Conservation (phyloP, 2,888 invertebrate genomes). For the Chloroclystis v-ata region DNA sequence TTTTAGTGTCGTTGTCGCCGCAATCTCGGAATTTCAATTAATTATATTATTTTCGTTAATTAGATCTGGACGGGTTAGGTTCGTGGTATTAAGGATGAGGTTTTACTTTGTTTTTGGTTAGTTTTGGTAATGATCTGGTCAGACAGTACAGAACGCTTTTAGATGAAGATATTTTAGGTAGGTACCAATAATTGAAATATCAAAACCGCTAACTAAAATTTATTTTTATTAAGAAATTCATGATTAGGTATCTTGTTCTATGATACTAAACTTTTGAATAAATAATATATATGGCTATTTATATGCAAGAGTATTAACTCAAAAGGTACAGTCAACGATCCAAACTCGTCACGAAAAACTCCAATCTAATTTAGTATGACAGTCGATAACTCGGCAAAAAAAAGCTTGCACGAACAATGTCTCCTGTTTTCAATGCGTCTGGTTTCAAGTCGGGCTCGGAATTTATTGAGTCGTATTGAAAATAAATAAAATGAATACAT, state of each 20-base stretch:
- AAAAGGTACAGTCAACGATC: slow-evolving; percentile 17
- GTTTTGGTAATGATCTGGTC: no score
- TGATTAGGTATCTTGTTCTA: no score
- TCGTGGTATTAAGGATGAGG: slow-evolving; percentile 15
- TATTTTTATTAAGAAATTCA: no score
- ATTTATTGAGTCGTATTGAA: slow-evolving; percentile 70
- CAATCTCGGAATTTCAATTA: slow-evolving; percentile 71
- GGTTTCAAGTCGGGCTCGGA: slow-evolving; percentile 61
- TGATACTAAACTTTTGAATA: no score
- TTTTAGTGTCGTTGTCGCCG: slow-evolving; percentile 67
- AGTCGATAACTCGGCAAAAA: slow-evolving; percentile 38
- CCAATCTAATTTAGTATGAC: slow-evolving; percentile 49
- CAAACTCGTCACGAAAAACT: slow-evolving; percentile 37
- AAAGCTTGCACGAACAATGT: slow-evolving; percentile 47
- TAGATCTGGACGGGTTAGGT: slow-evolving; percentile 35
- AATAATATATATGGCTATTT: no score
- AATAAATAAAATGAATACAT: slow-evolving; percentile 50
- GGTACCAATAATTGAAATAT: no score
- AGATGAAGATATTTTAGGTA: no score
- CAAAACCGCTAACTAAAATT: no score
- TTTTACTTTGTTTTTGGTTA: slow-evolving; percentile 12
- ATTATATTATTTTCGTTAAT: slow-evolving; percentile 53
- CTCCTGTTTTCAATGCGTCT: slow-evolving; percentile 57
- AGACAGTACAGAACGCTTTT: no score
- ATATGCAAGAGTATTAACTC: no score